Evolutionary conservation across 2,797 vertebrate species (phyloP).

Genomic region (Poecilia velifera): DNA sequence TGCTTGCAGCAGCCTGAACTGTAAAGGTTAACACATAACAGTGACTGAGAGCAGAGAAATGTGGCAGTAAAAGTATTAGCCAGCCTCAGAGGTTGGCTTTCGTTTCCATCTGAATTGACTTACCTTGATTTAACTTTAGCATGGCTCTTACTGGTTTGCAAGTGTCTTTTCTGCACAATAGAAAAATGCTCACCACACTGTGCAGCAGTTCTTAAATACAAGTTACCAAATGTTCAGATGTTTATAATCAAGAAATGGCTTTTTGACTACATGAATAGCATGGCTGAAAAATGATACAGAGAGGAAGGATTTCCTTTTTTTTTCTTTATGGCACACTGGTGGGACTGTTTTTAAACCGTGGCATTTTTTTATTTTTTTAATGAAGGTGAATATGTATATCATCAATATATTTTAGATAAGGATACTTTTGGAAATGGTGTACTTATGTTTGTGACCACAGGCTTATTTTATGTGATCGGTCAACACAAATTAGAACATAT

Average conservation of each 20-base stretch:
- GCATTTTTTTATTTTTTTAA: neutral
- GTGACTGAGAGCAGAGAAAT: slow-evolving; percentile 43
- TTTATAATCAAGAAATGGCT: neutral
- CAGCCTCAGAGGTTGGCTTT: slow-evolving; percentile 23
- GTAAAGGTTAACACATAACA: slow-evolving; percentile 19
- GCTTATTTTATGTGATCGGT: neutral
- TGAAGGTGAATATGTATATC: neutral
- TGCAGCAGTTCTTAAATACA: slow-evolving; percentile 30
- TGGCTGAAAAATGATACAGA: neutral
- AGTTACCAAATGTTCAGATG: neutral
- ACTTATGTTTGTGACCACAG: neutral
- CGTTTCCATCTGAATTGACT: slow-evolving; percentile 45
- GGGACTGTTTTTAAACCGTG: neutral
- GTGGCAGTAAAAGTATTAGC: slow-evolving; percentile 31
- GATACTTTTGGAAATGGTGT: neutral
- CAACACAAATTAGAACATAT: neutral
- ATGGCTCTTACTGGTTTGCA: slow-evolving; percentile 66
- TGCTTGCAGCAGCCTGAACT: slow-evolving; percentile 33
- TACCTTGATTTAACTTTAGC: slow-evolving; percentile 66
- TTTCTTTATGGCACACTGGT: neutral
- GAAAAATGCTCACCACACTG: slow-evolving; percentile 56
- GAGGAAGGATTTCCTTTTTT: neutral
- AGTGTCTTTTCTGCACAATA: slow-evolving; percentile 70
- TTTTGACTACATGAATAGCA: neutral
- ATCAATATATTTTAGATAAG: neutral